phyloP scores from a whole-genome alignment of 2,797 vertebrate genomes.

The Cichlasoma orientale region DNA sequence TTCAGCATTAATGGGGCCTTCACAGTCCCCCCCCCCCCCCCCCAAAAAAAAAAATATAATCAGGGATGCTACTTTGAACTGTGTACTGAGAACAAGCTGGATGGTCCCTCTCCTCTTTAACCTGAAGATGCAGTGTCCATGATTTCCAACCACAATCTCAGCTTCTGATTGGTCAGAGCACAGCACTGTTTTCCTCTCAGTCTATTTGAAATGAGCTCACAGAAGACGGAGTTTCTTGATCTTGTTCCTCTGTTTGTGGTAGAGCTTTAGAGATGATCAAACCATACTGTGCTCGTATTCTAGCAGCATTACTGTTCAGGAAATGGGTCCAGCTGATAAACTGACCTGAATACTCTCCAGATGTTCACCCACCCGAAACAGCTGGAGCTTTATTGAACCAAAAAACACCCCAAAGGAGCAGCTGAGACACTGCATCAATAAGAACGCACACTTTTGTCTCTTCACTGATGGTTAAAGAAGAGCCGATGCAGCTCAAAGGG shows the following conservation, averaged over 20 bases:
- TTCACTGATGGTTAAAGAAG: not conserved
- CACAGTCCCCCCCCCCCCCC: not conserved
- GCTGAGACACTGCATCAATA: no score
- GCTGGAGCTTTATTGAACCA: no score
- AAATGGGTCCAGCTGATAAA: not conserved
- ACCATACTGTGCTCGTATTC: not conserved
- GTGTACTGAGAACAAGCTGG: not conserved
- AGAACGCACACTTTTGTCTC: not conserved
- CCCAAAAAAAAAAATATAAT: no score
- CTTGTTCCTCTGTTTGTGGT: not conserved
- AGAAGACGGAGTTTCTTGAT: not conserved
- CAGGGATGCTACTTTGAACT: not conserved
- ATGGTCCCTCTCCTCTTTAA: not conserved
- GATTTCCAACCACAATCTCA: not conserved
- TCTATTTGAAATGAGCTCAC: not conserved
- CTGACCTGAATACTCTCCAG: not conserved
- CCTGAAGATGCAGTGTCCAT: not conserved
- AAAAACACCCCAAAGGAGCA: no score
- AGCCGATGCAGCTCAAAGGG: not conserved
- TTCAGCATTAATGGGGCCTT: no score
- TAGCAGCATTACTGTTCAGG: no score
- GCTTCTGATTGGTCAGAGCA: not conserved
- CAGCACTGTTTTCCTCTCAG: not conserved
- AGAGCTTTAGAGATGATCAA: not conserved
- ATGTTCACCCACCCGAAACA: not conserved